A percentile compares a stretch with the other conserved stretches of the same genome.
Evolutionary conservation across 2,113 vertebrate species (phyloP).

Genomic region (Alces alces): DNA sequence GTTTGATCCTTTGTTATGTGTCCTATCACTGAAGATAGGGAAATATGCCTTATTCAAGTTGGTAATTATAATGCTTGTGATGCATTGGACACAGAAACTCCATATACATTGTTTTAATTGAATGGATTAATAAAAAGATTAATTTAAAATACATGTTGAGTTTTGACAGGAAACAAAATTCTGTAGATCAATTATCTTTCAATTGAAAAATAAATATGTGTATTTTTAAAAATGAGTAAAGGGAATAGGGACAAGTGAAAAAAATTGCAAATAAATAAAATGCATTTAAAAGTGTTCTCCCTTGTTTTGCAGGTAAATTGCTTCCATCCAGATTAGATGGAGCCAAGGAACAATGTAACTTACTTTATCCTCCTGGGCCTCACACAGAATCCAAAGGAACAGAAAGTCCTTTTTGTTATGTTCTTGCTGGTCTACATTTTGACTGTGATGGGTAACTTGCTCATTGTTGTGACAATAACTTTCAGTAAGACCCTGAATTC

Average conservation of each 20-base stretch:
- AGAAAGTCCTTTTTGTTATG: neutral
- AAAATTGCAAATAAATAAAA: too few relatives aligned
- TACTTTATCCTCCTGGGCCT: constrained; percentile 53
- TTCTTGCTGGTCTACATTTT: constrained; percentile 5
- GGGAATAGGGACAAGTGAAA: too few relatives aligned
- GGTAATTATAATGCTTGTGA: neutral
- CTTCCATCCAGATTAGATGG: neutral
- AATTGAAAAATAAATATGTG: too few relatives aligned
- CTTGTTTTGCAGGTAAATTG: neutral
- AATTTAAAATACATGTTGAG: neutral
- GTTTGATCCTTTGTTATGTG: too few relatives aligned
- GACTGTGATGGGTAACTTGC: neutral
- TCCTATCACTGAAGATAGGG: too few relatives aligned
- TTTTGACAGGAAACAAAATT: too few relatives aligned
- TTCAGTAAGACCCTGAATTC: neutral
- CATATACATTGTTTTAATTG: neutral
- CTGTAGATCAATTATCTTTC: too few relatives aligned
- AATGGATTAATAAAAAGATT: neutral
- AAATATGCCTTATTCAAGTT: neutral
- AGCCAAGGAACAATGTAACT: constrained; percentile 31
- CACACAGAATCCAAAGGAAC: neutral
- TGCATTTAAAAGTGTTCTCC: too few relatives aligned
- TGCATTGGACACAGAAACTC: neutral
- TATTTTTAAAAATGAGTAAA: too few relatives aligned
- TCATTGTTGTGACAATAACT: neutral